Evolutionary conservation across 2,113 vertebrate species (phyloP).

Genomic region (Clupea harengus): DNA sequence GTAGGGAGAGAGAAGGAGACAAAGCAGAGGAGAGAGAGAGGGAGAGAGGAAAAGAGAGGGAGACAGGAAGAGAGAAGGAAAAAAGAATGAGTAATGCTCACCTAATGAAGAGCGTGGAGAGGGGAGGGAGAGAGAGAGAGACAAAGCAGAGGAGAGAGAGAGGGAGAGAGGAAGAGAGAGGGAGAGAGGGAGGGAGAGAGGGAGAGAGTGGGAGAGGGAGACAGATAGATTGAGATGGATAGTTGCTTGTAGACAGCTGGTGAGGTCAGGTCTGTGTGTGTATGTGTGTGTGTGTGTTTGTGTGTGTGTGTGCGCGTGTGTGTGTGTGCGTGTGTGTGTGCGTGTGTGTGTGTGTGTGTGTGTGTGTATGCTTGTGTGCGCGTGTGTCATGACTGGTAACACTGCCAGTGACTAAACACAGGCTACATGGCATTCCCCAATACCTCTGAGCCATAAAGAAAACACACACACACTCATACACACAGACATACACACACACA

Average conservation of each 20-base stretch:
- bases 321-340: neutral
- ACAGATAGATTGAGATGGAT: neutral
- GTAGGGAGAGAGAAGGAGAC: neutral
- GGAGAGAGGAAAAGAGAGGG: neutral
- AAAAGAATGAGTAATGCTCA: too few species aligned
- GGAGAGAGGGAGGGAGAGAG: neutral
- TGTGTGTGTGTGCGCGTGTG: neutral
- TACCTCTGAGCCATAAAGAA: neutral
- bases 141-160: neutral
- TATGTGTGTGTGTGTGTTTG: neutral
- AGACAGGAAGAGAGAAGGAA: neutral
- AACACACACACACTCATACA: neutral
- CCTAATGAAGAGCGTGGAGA: too few species aligned
- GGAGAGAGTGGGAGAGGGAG: neutral
- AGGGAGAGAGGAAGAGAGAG: neutral
- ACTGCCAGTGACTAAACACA: neutral
- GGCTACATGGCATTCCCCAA: neutral
- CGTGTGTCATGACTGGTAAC: neutral
- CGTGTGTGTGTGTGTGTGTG: neutral
- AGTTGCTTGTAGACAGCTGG: neutral
- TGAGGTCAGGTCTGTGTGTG: neutral
- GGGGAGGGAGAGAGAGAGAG: neutral
- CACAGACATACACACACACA: neutral
- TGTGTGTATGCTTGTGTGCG: neutral
- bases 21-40: neutral